These are phyloP conservation scores for Mellivora capensis DNA, from an alignment of 2,113 vertebrate genomes.

Conservation along the genomic window DNA sequence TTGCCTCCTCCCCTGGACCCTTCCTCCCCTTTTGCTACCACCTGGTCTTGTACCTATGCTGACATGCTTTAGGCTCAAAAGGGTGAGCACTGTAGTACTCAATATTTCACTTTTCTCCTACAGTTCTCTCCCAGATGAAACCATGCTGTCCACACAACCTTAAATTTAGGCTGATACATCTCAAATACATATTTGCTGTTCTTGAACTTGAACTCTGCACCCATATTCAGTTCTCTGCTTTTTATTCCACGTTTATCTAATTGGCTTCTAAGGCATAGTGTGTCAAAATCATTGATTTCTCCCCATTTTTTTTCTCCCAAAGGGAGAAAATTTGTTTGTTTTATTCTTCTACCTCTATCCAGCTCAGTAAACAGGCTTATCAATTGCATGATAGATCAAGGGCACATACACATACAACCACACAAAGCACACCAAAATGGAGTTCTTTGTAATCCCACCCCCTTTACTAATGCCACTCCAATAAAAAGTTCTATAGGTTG, in stretches of 20 bases:
- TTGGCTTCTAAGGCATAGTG: background rate
- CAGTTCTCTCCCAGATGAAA: background rate
- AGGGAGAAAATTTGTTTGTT: background rate
- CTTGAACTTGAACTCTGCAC: background rate
- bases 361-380: background rate
- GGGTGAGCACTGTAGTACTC: accelerated
- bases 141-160: background rate
- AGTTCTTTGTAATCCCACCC: background rate
- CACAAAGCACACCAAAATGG: background rate
- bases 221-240: background rate
- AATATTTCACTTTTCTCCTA: background rate
- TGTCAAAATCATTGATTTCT: background rate
- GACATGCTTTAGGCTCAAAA: background rate
- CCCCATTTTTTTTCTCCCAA: background rate
- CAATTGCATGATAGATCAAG: background rate
- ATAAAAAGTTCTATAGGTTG: background rate
- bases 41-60: background rate
- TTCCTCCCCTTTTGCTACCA: background rate
- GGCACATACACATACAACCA: background rate
- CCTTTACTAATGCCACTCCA: background rate
- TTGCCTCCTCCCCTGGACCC: background rate
- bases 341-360: background rate
- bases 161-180: background rate
- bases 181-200: background rate
- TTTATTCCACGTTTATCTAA: background rate